Conservation (phyloP, 2,113 vertebrate species). For the Choloepus hoffmanni region DNA sequence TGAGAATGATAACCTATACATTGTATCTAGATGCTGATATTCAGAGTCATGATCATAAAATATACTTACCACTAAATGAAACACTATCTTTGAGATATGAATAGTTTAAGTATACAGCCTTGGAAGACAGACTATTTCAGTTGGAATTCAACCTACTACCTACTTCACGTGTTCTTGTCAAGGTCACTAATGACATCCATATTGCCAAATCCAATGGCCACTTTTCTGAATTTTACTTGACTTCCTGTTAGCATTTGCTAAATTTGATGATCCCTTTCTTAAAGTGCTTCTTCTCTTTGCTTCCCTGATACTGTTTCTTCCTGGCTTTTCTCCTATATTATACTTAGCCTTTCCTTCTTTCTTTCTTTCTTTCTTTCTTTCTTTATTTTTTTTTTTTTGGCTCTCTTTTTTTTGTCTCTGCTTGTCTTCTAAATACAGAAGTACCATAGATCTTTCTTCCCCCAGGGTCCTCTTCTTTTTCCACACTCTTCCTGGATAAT, state of each 20-base stretch:
- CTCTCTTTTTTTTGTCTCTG: neutral
- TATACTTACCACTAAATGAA: neutral
- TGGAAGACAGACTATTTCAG: neutral
- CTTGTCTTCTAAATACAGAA: neutral
- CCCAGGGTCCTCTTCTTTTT: neutral
- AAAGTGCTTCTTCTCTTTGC: neutral
- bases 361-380: neutral
- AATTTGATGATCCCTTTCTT: neutral
- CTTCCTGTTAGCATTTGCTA: neutral
- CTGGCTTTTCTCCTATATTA: neutral
- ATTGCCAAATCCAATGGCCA: neutral
- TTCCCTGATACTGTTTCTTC: neutral
- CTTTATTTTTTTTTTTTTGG: too few species aligned
- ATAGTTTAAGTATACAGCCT: neutral
- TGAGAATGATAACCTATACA: neutral
- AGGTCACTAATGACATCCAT: neutral
- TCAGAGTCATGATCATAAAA: neutral
- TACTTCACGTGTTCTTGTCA: neutral
- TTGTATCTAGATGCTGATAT: neutral
- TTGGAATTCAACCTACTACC: neutral
- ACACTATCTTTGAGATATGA: too few species aligned
- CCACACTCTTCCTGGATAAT: neutral
- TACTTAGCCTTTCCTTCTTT: neutral
- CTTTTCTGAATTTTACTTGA: neutral
- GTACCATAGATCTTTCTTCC: neutral